A percentile compares a stretch with the other conserved stretches of the same genome.
Conservation (phyloP, 2,888 invertebrate species). For the Brenthis hecate region DNA sequence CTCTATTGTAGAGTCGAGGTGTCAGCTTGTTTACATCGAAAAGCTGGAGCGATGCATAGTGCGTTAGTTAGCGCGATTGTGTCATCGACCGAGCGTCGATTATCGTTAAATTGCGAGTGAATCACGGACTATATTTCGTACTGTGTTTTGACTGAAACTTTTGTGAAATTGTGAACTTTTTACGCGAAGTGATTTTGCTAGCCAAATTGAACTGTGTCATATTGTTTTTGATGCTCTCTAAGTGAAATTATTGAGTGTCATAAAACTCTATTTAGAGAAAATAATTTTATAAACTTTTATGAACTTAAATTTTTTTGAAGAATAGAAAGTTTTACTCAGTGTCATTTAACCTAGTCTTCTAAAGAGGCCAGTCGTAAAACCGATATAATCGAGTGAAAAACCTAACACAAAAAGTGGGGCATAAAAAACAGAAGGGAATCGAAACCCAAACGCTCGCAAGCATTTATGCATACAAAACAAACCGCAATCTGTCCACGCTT, state of each 20-base stretch:
- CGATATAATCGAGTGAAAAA: slow-evolving; percentile 19
- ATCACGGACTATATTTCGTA: slow-evolving; percentile 66
- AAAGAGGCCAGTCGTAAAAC: slow-evolving; percentile 2
- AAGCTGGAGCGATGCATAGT: slow-evolving; percentile 69
- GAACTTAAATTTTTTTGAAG: slow-evolving; percentile 41
- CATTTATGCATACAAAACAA: slow-evolving; percentile 77
- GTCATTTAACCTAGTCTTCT: slow-evolving; percentile 6
- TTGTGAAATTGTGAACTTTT: slow-evolving; percentile 71
- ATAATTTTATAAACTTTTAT: slow-evolving; percentile 46
- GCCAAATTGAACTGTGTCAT: slow-evolving; percentile 63
- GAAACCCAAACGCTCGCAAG: slow-evolving; percentile 55
- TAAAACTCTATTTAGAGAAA: slow-evolving; percentile 55
- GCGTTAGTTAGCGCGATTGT: slow-evolving; percentile 74
- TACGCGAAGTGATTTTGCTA: slow-evolving; percentile 56
- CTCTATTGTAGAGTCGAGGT: slow-evolving; percentile 69
- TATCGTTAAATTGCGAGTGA: slow-evolving; percentile 71
- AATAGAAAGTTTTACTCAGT: slow-evolving; percentile 7
- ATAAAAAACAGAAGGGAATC: slow-evolving; percentile 44
- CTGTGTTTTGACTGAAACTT: slow-evolving; percentile 64
- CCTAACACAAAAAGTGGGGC: slow-evolving; percentile 16
- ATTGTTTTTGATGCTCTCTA: slow-evolving; percentile 39
- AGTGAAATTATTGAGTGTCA: slow-evolving; percentile 57
- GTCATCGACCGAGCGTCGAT: slow-evolving; percentile 73
- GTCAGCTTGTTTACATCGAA: slow-evolving; percentile 77
- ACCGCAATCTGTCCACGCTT: slow-evolving; percentile 72